Percentiles rank a stretch among this genome's conserved stretches.
phyloP scores from a whole-genome alignment of 2,888 invertebrate species.

The Doris montereyensis region DNA sequence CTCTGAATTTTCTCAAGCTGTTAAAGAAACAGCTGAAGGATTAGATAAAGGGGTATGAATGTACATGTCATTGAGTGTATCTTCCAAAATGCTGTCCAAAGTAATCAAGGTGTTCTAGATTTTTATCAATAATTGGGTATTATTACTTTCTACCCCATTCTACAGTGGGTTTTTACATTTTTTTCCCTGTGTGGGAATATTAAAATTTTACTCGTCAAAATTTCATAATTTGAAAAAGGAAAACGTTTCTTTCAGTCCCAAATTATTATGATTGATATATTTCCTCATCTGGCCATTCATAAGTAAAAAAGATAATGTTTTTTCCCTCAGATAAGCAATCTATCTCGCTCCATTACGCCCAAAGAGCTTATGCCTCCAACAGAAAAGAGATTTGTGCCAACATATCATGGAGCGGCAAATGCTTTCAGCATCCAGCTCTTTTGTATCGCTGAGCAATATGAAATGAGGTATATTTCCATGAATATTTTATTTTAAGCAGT shows the following conservation, averaged over 20 bases:
- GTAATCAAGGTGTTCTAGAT: too few relatives aligned
- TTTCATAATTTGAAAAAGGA: too few relatives aligned
- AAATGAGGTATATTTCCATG: slow-evolving; percentile 74
- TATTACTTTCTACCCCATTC: too few relatives aligned
- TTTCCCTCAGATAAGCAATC: slow-evolving; percentile 8
- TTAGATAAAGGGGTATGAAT: slow-evolving; percentile 17
- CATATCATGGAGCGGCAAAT: slow-evolving; percentile 65
- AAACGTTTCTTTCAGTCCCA: too few relatives aligned
- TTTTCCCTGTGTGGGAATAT: too few relatives aligned
- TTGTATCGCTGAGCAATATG: slow-evolving; percentile 72
- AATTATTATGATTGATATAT: too few relatives aligned
- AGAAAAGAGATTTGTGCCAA: slow-evolving; percentile 63
- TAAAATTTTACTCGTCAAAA: too few relatives aligned
- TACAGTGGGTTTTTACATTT: too few relatives aligned
- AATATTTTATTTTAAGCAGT: not conserved
- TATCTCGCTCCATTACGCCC: slow-evolving; percentile 42
- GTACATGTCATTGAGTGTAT: not conserved
- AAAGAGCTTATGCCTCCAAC: slow-evolving; percentile 25
- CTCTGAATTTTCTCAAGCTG: not conserved
- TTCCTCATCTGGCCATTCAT: too few relatives aligned
- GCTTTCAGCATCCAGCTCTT: slow-evolving; percentile 73
- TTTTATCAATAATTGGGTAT: too few relatives aligned
- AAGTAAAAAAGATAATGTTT: too few relatives aligned
- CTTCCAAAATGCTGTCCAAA: not conserved
- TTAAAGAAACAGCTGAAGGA: slow-evolving; percentile 13